A percentile compares a stretch with the other conserved stretches of the same genome.
phyloP scores from a whole-genome alignment of 1,140 invertebrate genomes.

The Forficula auricularia region DNA sequence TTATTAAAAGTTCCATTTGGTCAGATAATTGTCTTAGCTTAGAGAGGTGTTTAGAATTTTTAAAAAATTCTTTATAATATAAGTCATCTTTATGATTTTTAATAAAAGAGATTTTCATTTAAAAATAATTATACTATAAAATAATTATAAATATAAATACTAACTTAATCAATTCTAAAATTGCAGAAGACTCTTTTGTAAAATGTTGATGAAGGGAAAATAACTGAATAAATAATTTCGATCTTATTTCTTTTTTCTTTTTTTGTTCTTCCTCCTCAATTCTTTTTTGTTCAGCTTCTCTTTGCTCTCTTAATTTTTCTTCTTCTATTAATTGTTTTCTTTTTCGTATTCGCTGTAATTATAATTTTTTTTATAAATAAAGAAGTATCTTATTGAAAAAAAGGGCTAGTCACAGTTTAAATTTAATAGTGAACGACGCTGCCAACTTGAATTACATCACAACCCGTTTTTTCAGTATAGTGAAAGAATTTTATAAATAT shows the following conservation, averaged over 20 bases:
- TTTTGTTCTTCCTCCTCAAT: slow-evolving; percentile 21
- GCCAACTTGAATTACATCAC: too few species aligned
- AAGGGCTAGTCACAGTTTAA: too few species aligned
- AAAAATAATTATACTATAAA: neutral
- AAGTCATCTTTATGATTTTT: slow-evolving; percentile 2
- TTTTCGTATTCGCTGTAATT: slow-evolving; percentile 20
- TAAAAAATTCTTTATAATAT: neutral
- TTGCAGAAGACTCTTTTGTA: neutral
- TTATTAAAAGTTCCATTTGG: neutral
- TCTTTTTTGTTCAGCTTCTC: slow-evolving; percentile 23
- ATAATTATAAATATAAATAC: slow-evolving; percentile 4
- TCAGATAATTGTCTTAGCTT: slow-evolving; percentile 9
- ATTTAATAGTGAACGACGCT: too few species aligned
- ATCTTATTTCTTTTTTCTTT: slow-evolving; percentile 18
- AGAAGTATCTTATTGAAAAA: too few species aligned
- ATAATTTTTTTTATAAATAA: slow-evolving; percentile 21
- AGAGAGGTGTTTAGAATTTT: slow-evolving; percentile 11
- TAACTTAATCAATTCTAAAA: neutral
- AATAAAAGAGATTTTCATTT: neutral
- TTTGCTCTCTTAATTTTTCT: slow-evolving; percentile 25
- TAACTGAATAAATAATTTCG: slow-evolving; percentile 23
- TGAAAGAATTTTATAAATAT: too few species aligned
- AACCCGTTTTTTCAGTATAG: too few species aligned
- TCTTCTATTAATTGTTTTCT: slow-evolving; percentile 21
- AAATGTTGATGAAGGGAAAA: neutral